These are phyloP conservation scores for Nomada hirtipes DNA, from an alignment of 2,888 invertebrate genomes.

Conservation along the genomic window DNA sequence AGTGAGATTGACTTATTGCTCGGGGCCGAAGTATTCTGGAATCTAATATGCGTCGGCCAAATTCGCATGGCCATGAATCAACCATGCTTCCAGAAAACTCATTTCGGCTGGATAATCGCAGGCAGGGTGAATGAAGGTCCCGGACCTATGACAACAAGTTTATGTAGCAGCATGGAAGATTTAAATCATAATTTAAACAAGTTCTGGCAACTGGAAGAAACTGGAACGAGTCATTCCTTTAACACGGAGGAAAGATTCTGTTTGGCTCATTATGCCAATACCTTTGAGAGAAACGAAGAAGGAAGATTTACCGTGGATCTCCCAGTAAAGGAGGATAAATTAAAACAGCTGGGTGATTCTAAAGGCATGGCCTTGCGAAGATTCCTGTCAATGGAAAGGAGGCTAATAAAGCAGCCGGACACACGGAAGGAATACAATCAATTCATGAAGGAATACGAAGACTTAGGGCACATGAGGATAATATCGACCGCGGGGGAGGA, in stretches of 20 bases:
- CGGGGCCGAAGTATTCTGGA: constrained; percentile 2
- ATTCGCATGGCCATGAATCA: not conserved
- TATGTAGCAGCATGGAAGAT: not conserved
- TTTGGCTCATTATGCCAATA: not conserved
- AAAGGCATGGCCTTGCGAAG: not conserved
- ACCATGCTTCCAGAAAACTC: not conserved
- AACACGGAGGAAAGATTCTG: not conserved
- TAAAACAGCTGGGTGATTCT: not conserved
- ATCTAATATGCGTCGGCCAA: not conserved
- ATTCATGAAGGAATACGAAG: not conserved
- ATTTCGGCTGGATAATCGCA: not conserved
- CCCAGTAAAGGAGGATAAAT: not conserved
- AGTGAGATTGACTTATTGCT: not conserved
- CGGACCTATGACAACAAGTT: not conserved
- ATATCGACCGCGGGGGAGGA: not conserved
- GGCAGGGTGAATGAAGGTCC: not conserved
- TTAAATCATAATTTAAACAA: not conserved
- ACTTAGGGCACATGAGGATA: not conserved
- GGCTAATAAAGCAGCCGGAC: not conserved
- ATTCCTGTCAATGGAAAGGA: not conserved
- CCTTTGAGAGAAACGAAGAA: not conserved
- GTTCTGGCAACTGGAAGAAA: not conserved
- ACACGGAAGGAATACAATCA: not conserved
- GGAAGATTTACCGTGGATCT: not conserved
- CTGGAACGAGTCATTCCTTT: not conserved